Conservation (phyloP, 2,888 invertebrate species). For the Melinopterus prodromus region DNA sequence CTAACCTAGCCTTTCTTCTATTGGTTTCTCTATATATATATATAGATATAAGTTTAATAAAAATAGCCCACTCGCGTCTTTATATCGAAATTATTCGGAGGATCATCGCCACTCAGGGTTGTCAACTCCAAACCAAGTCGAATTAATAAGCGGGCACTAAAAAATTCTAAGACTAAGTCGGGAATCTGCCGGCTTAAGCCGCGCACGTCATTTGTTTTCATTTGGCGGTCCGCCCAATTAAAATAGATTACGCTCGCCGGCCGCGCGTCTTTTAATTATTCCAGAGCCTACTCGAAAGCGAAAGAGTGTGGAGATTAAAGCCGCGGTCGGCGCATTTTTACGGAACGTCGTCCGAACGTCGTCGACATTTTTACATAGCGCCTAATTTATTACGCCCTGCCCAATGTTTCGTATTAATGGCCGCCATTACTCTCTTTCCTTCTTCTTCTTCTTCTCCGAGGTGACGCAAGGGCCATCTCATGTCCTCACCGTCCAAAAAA, state of each 20-base stretch:
- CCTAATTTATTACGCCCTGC: conserved; percentile 23
- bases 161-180: not conserved
- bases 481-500: not conserved
- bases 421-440: conserved; percentile 21
- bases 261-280: not conserved
- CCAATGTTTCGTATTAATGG: conserved; percentile 24
- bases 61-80: not conserved
- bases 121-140: not conserved
- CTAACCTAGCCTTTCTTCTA: too few relatives aligned
- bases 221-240: conserved; percentile 10
- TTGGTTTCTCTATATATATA: not conserved
- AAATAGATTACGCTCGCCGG: conserved; percentile 13
- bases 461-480: not conserved
- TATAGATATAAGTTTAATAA: not conserved
- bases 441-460: conserved; percentile 4
- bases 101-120: not conserved
- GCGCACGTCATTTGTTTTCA: conserved; percentile 11
- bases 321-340: conserved; percentile 21
- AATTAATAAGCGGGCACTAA: not conserved
- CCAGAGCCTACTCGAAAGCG: conserved; percentile 7
- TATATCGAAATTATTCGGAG: not conserved
- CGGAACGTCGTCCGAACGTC: not conserved
- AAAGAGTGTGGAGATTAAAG: conserved; percentile 16
- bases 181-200: not conserved
- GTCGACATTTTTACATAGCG: conserved; percentile 27